A percentile compares a stretch with the other conserved stretches of the same genome.
These are phyloP conservation scores for Mus spretus DNA, from an alignment of 2,797 vertebrate genomes.

Conservation along the genomic window DNA sequence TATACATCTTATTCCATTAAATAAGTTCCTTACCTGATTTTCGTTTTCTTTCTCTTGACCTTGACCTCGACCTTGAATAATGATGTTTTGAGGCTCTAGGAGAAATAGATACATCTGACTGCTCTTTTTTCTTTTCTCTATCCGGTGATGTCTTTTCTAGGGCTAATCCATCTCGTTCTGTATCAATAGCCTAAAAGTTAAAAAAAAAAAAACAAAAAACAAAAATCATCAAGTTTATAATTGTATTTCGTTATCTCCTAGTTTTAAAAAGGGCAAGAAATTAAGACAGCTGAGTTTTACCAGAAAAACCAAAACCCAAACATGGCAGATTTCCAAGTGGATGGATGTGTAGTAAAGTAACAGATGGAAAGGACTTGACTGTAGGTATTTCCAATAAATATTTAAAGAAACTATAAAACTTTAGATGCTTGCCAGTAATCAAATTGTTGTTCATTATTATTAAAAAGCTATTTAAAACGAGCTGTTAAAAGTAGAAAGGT, in stretches of 20 bases:
- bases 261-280: not conserved
- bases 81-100: conserved; percentile 95
- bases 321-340: conserved; percentile 24
- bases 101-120: conserved; percentile 93
- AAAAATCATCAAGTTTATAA: conserved; percentile 50
- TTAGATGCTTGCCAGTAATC: conserved; percentile 51
- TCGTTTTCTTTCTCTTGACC: conserved; percentile 94
- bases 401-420: conserved; percentile 35
- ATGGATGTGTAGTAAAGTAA: not conserved
- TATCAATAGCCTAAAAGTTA: conserved; percentile 92
- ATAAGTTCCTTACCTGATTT: conserved; percentile 90
- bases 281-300: not conserved
- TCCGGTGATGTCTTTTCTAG: conserved; percentile 91
- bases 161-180: conserved; percentile 91
- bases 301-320: not conserved
- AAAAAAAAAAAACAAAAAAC: conserved; percentile 46
- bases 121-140: conserved; percentile 93
- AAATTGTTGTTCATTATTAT: not conserved
- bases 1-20: not conserved
- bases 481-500: not conserved
- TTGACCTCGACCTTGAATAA: conserved; percentile 96
- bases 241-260: conserved; percentile 22
- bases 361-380: not conserved
- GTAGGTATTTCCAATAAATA: conserved; percentile 39
- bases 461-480: conserved; percentile 13